Percentiles rank a stretch among this genome's conserved stretches.
phyloP scores from a whole-genome alignment of 2,797 vertebrate genomes.

The Numenius phaeopus region DNA sequence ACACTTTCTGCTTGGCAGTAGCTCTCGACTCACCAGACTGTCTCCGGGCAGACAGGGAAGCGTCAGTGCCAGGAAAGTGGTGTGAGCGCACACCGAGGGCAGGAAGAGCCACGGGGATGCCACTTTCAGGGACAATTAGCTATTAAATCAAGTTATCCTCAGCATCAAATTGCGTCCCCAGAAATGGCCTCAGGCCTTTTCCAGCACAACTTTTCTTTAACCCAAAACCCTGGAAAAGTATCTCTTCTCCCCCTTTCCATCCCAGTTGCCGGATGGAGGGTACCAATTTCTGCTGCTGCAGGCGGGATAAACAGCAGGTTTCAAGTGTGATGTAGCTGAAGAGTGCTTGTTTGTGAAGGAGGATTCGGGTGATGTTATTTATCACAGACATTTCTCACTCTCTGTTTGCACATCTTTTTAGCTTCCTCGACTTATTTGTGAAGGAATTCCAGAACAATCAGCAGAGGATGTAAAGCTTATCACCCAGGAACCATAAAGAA shows the following conservation, averaged over 20 bases:
- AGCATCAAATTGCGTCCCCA: not conserved
- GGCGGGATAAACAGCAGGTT: not conserved
- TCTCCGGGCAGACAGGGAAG: not conserved
- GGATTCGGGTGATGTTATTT: not conserved
- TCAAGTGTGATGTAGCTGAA: not conserved
- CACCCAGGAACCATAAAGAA: conserved; percentile 27
- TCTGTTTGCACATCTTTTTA: conserved; percentile 35
- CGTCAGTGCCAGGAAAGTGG: not conserved
- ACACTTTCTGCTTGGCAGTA: not conserved
- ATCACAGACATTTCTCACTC: not conserved
- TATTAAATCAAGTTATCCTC: not conserved
- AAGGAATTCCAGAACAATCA: conserved; percentile 58
- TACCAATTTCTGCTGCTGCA: not conserved
- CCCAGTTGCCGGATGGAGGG: not conserved
- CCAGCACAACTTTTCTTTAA: not conserved
- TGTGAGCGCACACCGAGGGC: fast-evolving
- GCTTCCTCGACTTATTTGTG: conserved; percentile 19
- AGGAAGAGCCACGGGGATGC: fast-evolving
- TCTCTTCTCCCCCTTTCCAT: not conserved
- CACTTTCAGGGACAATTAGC: not conserved
- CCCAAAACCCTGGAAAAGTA: not conserved
- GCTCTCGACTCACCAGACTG: not conserved
- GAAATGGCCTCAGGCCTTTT: not conserved
- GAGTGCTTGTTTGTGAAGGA: not conserved
- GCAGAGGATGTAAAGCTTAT: conserved; percentile 32